These are phyloP conservation scores for Hippoglossus stenolepis DNA, from an alignment of 2,113 vertebrate genomes.

Conservation along the genomic window DNA sequence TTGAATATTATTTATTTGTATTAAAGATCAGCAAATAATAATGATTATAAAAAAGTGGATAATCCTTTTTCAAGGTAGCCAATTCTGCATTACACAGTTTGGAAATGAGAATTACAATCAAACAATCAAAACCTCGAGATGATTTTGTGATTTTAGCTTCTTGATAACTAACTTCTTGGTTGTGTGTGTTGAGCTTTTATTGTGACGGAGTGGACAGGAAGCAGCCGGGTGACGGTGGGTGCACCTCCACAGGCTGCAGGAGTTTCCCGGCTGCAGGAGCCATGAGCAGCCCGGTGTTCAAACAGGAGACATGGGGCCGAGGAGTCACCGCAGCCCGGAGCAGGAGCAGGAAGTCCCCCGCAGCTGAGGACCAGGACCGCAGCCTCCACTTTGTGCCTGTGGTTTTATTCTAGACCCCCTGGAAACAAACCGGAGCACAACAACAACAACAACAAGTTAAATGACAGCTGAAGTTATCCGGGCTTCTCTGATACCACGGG, in stretches of 20 bases:
- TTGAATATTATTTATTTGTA: too few species aligned
- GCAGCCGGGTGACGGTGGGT: accelerated
- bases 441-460: conserved; percentile 47
- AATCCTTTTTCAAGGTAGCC: too few species aligned
- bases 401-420: not conserved
- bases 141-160: too few species aligned
- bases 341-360: conserved; percentile 2
- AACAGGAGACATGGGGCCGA: conserved; percentile 83
- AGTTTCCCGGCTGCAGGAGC: conserved; percentile 38
- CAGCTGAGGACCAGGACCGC: not conserved
- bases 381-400: not conserved
- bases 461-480: conserved; percentile 72
- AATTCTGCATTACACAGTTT: too few species aligned
- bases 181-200: conserved; percentile 34
- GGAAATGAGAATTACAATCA: too few species aligned
- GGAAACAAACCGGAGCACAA: conserved; percentile 46
- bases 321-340: conserved; percentile 63
- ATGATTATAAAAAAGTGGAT: too few species aligned
- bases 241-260: not conserved
- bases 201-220: conserved; percentile 57
- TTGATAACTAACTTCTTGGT: too few species aligned
- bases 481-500: conserved; percentile 75
- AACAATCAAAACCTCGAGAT: too few species aligned
- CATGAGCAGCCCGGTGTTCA: conserved; percentile 77
- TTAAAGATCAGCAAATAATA: too few species aligned